Percentiles rank a stretch among this genome's conserved stretches.
phyloP scores from a whole-genome alignment of 2,888 invertebrate species.

The Ceramica pisi region DNA sequence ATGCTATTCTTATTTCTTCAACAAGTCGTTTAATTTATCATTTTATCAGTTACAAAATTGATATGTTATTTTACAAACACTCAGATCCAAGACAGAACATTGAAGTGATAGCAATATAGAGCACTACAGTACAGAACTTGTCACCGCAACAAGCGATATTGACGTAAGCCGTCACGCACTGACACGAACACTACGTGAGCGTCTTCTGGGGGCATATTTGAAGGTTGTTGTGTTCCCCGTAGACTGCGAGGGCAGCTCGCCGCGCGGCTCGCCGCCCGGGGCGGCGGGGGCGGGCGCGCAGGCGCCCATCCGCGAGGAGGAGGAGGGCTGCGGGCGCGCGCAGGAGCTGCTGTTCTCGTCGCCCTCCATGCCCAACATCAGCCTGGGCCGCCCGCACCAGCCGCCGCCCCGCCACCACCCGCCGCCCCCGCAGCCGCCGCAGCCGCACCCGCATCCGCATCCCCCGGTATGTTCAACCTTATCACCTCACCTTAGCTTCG shows the following conservation, averaged over 20 bases:
- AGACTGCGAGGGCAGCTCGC: conserved; percentile 87
- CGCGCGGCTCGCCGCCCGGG: conserved; percentile 92
- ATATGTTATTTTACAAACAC: conserved; percentile 10
- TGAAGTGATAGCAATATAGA: conserved; percentile 10
- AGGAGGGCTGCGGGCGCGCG: conserved; percentile 93
- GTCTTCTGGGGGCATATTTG: not conserved
- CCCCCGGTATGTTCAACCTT: conserved; percentile 79
- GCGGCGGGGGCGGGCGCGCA: conserved; percentile 89
- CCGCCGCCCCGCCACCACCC: conserved; percentile 93
- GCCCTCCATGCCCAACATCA: conserved; percentile 99
- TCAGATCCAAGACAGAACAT: conserved; percentile 24
- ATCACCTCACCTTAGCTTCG: too few relatives aligned
- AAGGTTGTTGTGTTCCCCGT: conserved; percentile 12
- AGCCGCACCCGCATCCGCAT: conserved; percentile 83
- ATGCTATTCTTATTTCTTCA: too few relatives aligned
- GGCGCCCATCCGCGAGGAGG: conserved; percentile 96
- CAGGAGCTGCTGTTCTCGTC: conserved; percentile 96
- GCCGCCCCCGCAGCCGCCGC: conserved; percentile 94
- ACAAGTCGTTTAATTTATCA: not conserved
- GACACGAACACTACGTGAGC: too few relatives aligned
- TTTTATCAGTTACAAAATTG: not conserved
- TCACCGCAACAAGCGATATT: not conserved
- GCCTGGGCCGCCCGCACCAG: conserved; percentile 95
- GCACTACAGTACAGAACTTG: not conserved
- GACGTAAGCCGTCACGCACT: not conserved